Evolutionary conservation across 2,888 invertebrate species (phyloP), one percentile per base, ranked within the genome.

Genomic region (Andrena fulva): DNA sequence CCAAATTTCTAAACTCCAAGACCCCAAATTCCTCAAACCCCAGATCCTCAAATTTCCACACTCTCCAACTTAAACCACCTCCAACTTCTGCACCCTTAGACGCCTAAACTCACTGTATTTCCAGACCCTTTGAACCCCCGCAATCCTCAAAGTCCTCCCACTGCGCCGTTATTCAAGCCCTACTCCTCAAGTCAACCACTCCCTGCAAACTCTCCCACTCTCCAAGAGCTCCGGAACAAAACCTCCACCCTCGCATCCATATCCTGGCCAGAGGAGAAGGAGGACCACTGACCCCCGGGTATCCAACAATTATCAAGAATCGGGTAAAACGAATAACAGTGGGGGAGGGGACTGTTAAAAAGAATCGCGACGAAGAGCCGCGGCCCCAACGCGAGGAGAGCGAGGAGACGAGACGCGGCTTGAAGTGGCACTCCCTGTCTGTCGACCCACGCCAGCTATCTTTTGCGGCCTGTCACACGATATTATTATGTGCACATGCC

Each of bases 361-460:
- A n/a, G 52, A 60, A 35, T 29, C 54, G 71, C 62, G 66, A 62
- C 66, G 48, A 68, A 42, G 42, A 42, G 42, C 42, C 5, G 42
- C 42, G 42, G 42, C 42, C 1, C 4, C 42, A 0, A 42, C 42
- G 16, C 56, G 66, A 71, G 73, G 73, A 66, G 62, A 29, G 31
- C n/a, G 67, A 71, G 35, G 56, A 77, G 81, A 77, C 64, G 75
- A 73, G 84, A 79, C 85, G 75, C 82, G 85, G 87, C 90, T 90
- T 87, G 85, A 84, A 89, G 90, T 90, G 93, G 92, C 93, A 93
- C 93, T 93, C 93, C 93, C 92, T 92, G 92, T 92, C 91, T 91
- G 91, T 86, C 92, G 90, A 90, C 93, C 93, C 92, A 93, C 92
- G 91, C 92, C 89, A 86, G 82, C 87, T 87, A 90, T 90, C 90